Evolutionary conservation across 2,888 invertebrate species (phyloP), one percentile per base, ranked within the genome.

Genomic region (Magallana nippona): DNA sequence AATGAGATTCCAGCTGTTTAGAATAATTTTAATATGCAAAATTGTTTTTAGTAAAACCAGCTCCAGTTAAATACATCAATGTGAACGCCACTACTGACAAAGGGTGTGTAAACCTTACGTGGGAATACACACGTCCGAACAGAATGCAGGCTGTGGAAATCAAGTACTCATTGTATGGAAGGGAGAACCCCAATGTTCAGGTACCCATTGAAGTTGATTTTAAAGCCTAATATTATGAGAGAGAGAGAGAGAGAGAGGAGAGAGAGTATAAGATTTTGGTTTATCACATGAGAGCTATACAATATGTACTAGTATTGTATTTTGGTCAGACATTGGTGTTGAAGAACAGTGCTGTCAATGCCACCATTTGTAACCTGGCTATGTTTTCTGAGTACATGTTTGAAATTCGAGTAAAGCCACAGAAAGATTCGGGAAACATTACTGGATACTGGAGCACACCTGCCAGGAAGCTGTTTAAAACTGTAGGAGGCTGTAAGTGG

Each of bases 271-370:
- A 44, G 8, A 44, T 8, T 8, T 44, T 44, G 44, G 44, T 44
- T 44, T 3, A 44, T 44, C 10, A 44, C 44, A 44, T 44, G 44
- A 44, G 44, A 44, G 44, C 8, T 8, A 44, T 44, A 5, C 44
- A 44, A 8, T 44, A n/a, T n/a, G n/a, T n/a, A n/a, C n/a, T 32
- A 3, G 32, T 3, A 32, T 44, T 44, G 44, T 44, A 44, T 44
- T 44, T 44, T 44, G 44, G 44, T 44, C 27, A 71, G 71, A 27
- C 71, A 15, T 27, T 71, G 71, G 32, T 27, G 32, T 27, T 71
- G 71, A 71, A 71, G 71, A 71, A 71, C 71, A 71, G 71, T 27
- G 27, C 3, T 32, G 71, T 71, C 71, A 71, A 71, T 71, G 13
- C 71, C 27, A 71, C 71, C 11, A 27, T 71, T 27, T 71, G 71